Percentiles rank a stretch among this genome's conserved stretches.
phyloP scores from a whole-genome alignment of 2,888 invertebrate species.

The Temnothorax unifasciatus region DNA sequence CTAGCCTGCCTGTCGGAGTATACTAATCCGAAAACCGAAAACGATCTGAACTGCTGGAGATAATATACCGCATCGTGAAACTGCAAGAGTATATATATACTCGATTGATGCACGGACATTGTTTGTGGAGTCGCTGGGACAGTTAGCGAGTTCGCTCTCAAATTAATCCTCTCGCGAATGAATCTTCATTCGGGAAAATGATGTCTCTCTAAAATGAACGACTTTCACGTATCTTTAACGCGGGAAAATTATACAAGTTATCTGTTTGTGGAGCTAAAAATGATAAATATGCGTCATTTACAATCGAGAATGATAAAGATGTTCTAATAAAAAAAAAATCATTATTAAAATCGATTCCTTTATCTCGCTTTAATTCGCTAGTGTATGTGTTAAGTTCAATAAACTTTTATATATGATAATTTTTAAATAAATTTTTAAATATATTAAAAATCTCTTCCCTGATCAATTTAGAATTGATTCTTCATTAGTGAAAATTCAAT shows the following conservation, averaged over 20 bases:
- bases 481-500: slow-evolving; percentile 10
- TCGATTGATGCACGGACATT: slow-evolving; percentile 39
- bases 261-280: not conserved
- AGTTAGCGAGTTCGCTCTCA: slow-evolving; percentile 8
- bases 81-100: not conserved
- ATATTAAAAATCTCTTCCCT: not conserved
- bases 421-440: not conserved
- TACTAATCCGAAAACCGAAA: slow-evolving; percentile 49
- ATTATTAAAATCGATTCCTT: slow-evolving; percentile 5
- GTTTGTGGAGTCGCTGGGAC: slow-evolving; percentile 26
- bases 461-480: not conserved
- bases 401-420: not conserved
- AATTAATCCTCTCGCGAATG: slow-evolving; percentile 28
- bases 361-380: not conserved
- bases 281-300: not conserved
- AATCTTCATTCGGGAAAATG: slow-evolving; percentile 14
- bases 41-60: slow-evolving; percentile 9
- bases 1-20: not conserved
- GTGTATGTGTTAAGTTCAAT: not conserved
- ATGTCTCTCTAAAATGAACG: not conserved
- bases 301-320: not conserved
- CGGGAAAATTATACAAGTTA: not conserved
- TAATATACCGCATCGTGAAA: slow-evolving; percentile 28
- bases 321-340: not conserved
- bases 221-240: not conserved